These are phyloP conservation scores for Amiota minor DNA, from an alignment of 2,888 invertebrate species.

Conservation along the genomic window DNA sequence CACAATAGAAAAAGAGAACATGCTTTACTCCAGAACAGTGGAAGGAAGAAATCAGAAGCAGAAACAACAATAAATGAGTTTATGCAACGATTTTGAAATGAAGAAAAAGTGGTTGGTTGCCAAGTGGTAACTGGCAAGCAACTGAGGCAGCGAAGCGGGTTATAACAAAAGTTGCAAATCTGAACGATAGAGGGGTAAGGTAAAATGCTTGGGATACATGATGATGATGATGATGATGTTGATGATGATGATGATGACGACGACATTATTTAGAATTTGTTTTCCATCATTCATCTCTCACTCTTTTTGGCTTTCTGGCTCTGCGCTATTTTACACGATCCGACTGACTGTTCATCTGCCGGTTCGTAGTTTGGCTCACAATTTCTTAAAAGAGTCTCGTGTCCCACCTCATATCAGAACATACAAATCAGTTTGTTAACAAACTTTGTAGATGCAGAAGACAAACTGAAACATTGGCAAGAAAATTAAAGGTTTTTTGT, in stretches of 20 bases:
- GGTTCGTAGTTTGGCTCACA: slow-evolving; percentile 26
- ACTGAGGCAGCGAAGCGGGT: slow-evolving; percentile 10
- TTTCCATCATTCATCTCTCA: slow-evolving; percentile 44
- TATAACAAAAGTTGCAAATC: too few species aligned
- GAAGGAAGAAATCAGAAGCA: slow-evolving; percentile 54
- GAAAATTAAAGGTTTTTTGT: slow-evolving; percentile 6
- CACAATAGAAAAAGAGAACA: neutral
- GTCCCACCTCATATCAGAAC: slow-evolving; percentile 46
- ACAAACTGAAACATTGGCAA: neutral
- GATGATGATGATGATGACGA: slow-evolving; percentile 21
- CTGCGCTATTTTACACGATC: too few species aligned
- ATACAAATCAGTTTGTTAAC: slow-evolving; percentile 48
- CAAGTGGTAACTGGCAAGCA: neutral
- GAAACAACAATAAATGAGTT: slow-evolving; percentile 63
- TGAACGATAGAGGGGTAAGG: neutral
- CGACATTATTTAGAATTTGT: slow-evolving; percentile 53
- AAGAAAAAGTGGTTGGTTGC: slow-evolving; percentile 55
- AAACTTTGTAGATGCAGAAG: neutral
- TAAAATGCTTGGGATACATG: neutral
- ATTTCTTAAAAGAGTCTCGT: slow-evolving; percentile 43
- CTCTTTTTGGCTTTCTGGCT: neutral
- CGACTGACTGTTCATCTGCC: neutral
- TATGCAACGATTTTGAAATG: slow-evolving; percentile 63
- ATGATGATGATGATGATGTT: neutral
- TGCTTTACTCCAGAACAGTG: neutral